Base-by-base conservation (phyloP, 2,113 vertebrate genomes). In the Acanthisitta chloris region DNA sequence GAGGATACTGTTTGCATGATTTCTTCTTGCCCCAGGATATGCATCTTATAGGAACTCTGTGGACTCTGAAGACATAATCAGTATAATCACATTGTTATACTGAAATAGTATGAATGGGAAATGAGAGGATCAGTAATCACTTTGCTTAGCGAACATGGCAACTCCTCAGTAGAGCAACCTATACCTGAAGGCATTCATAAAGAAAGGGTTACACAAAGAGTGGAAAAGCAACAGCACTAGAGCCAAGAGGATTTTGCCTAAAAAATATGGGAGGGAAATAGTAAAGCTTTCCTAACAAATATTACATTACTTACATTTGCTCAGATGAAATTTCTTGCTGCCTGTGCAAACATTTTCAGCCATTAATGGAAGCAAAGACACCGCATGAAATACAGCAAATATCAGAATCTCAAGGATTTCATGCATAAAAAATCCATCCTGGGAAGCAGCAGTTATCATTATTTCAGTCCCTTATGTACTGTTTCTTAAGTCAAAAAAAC, bases 221-320 rank as follows among this genome's bases (percentile, higher is more conserved):
- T 4, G 29, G 36, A 93, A 77, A 34, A 31, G 38, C 16, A 80
- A 62, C 1, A 13, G 21, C 51, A 81, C 58, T 61, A 52, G 7
- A 36, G 19, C 17, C 51, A 28, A 43, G 1, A 72, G 19, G 9
- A 87, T 88, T 90, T 76, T 92, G 59, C 70, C 19, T 13, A 79
- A 74, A 83, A 85, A 4, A 31, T 54, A 45, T 6, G 15, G 17
- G 8, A 81, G 12, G 14, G 8, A 85, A 93, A 73, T 19, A 88
- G 40, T 54, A 94, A 92, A 82, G 16, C 33, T 70, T 76, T 74
- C 6, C 26, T 69, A 81, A 57, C 36, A 77, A 89, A 86, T 91
- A 76, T 70, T 84, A 36, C 17, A 71, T 77, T 85, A 96, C 96
- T 94, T 96, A 98, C 97, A 92, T 97, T 98, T 97, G 92, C 95